phyloP scores from a whole-genome alignment of 2,113 vertebrate genomes.

The Boleophthalmus pectinirostris region DNA sequence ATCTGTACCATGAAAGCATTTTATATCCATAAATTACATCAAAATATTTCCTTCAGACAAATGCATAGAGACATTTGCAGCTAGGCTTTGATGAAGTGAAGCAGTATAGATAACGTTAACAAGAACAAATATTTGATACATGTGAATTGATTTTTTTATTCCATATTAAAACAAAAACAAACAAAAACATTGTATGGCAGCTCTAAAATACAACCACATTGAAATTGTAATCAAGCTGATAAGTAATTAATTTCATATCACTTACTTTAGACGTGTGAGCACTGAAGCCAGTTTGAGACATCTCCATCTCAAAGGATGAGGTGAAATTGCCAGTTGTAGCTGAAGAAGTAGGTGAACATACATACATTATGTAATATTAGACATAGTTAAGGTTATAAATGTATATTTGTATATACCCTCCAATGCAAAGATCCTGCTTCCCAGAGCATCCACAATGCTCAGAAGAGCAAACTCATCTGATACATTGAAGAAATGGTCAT shows the following conservation, averaged over 20 bases:
- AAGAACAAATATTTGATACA: background rate
- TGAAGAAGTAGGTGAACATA: constrained; percentile 50
- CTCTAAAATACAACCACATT: background rate
- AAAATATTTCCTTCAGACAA: background rate
- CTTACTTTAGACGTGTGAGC: constrained; percentile 90
- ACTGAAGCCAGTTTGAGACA: constrained; percentile 97
- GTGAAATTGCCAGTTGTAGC: constrained; percentile 88
- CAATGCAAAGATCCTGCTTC: constrained; percentile 92
- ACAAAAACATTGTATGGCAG: background rate
- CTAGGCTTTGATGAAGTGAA: background rate
- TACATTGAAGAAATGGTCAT: constrained; percentile 97
- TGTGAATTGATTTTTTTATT: background rate
- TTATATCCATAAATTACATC: background rate
- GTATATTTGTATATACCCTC: constrained; percentile 80
- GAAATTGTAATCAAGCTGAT: too few relatives aligned
- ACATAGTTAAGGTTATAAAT: background rate
- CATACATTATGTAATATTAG: background rate
- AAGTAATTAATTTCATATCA: constrained; percentile 6
- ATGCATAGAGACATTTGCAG: background rate
- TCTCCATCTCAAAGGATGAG: constrained; percentile 94
- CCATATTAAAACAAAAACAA: too few relatives aligned
- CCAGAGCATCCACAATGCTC: constrained; percentile 89
- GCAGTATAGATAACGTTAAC: background rate
- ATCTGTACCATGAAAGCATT: background rate
- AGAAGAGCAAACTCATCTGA: constrained; percentile 89